Evolutionary conservation across 2,797 vertebrate species (phyloP), one percentile per base, ranked within the genome.

Genomic region (Fistularia tabacaria): DNA sequence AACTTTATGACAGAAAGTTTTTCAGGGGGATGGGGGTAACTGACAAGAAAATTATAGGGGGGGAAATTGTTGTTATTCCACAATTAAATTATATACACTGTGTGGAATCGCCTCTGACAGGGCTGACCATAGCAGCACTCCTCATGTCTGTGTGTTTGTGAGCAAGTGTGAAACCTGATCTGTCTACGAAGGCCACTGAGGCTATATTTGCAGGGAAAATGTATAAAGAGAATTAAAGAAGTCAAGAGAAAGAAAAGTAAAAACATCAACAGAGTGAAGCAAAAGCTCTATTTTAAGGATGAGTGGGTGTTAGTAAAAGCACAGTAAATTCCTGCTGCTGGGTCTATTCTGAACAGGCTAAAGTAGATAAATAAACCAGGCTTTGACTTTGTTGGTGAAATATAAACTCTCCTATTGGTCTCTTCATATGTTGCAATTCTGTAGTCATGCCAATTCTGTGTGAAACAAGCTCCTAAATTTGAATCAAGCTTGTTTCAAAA

Each of bases 41-140:
- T 84, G 85, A 84, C 83, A 66, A 79, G 78, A 77, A 87, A 85
- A 83, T 82, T 83, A 72, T 73, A 78, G 81, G 60, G 77, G 60
- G 81, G 82, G 81, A 86, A 84, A 81, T 85, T 78, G 83, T 86
- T 87, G 86, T 89, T 89, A 87, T 89, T 89, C 85, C 82, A 82
- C 84, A 85, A 87, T 87, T 86, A 87, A 87, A 87, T 89, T 83
- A 87, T 84, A 85, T 82, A 84, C 78, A 83, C 82, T 79, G 82
- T 53, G 64, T 79, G 81, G 84, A 87, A 88, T 88, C 82, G 75
- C 76, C 81, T 68, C 74, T 87, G 85, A 81, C 84, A 84, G 82
- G 64, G 73, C 73, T 68, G 79, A 81, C 75, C 81, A 67, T 57
- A 77, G 71, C 66, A 54, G 64, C 46, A 48, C 59, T 71, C 44